phyloP scores from a whole-genome alignment of 2,113 vertebrate species.

The Macrotis lagotis region DNA sequence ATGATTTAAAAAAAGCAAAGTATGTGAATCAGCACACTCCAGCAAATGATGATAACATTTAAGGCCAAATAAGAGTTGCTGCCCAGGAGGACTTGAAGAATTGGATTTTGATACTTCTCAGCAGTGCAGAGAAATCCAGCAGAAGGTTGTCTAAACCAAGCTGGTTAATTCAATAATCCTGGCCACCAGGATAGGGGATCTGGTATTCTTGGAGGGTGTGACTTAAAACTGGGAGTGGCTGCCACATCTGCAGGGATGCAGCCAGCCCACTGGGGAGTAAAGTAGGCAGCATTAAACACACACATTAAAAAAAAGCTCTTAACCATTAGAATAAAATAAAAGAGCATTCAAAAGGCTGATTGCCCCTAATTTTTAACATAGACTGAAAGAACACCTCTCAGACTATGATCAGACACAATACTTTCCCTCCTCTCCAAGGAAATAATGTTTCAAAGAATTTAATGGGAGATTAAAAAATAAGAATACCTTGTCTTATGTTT shows the following conservation, averaged over 20 bases:
- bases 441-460: not conserved
- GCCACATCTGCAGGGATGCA: not conserved
- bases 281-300: not conserved
- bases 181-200: not conserved
- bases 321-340: not conserved
- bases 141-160: not conserved
- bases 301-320: not conserved
- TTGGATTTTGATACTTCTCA: not conserved
- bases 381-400: not conserved
- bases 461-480: not conserved
- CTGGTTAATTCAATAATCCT: not conserved
- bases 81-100: not conserved
- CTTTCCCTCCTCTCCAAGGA: not conserved
- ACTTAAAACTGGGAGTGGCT: not conserved
- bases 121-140: not conserved
- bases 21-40: not conserved
- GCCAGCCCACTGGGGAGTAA: not conserved
- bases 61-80: not conserved
- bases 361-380: not conserved
- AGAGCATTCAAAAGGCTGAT: not conserved
- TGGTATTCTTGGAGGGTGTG: not conserved
- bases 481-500: not conserved
- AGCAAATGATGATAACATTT: not conserved
- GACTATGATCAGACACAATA: not conserved
- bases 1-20: not conserved